Base-by-base conservation (phyloP, 2,888 invertebrate species). In the Lissonota sp. region DNA sequence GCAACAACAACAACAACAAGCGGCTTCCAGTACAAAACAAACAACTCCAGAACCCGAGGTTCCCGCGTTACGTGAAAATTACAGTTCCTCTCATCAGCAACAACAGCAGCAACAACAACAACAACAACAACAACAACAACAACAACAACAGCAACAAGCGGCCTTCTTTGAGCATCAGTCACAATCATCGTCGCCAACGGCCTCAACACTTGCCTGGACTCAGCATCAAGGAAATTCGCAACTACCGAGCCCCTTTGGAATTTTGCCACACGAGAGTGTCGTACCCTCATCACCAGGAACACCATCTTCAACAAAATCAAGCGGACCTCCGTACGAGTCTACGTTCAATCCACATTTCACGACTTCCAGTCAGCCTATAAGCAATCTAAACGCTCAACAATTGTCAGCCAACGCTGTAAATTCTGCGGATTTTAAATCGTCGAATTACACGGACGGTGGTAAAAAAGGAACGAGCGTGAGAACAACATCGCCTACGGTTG, bases 231-330 rank as follows among this genome's bases (percentile, higher is more conserved):
- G 95, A 87, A 95, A 93, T 87, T 85, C 90, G 8, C 95, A 95
- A 90, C 92, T 95, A 44, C 95, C 95, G 49, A 96, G 96, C 88
- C 96, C 96, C 0, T 96, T 96, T 92, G 96, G 96, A 80, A 96
- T 96, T 87, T 92, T 96, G 88, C 96, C 96, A 14, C 96, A 96
- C 91, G 96, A 96, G 92, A 96, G 95, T 93, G 95, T 96, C 84
- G 95, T 96, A 84, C 94, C 95, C 14, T 94, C 94, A 60, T 94
- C 95, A 66, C 94, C 95, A 72, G 95, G 94, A 86, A 91, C 93
- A 12, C 94, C 95, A 53, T 94, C 26, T 26, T 26, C 95, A 40
- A 94, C 95, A 42, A 95, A 95, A 89, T 92, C 94, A 83, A 83
- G 81, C 57, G 92, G 93, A 26, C 26, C 26, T 26, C 26, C 26